Evolutionary conservation across 1,140 invertebrate genomes (phyloP).

Genomic region (Zaprionus taronus): DNA sequence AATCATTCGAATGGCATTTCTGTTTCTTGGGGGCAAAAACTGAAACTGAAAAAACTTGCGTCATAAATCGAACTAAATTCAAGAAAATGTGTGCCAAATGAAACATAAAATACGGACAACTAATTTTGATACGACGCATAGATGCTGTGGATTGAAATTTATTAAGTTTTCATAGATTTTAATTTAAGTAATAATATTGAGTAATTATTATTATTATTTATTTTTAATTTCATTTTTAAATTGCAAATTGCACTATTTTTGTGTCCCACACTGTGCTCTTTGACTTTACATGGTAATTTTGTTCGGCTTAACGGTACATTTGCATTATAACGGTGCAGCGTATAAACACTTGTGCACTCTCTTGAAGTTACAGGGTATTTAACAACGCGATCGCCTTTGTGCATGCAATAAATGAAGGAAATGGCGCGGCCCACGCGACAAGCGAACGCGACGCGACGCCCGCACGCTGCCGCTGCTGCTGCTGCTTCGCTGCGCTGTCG

Average conservation of each 20-base stretch:
- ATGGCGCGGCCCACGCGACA: conserved; percentile 51
- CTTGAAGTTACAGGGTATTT: conserved; percentile 35
- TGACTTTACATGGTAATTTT: background rate
- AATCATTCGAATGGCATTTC: conserved; percentile 41
- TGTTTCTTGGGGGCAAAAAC: conserved; percentile 26
- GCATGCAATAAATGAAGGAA: conserved; percentile 43
- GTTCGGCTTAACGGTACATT: background rate
- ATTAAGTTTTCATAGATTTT: background rate
- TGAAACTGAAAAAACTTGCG: conserved; percentile 47
- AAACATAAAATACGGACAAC: conserved; percentile 53
- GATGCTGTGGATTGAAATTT: conserved; percentile 10
- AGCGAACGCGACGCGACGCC: conserved; percentile 27
- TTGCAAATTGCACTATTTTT: background rate
- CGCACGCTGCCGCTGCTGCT: conserved; percentile 29
- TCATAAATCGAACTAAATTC: conserved; percentile 65
- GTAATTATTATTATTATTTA: background rate
- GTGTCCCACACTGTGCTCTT: background rate
- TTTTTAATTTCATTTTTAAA: background rate
- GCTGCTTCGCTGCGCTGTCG: conserved; percentile 25
- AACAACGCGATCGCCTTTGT: conserved; percentile 25
- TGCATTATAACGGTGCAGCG: background rate
- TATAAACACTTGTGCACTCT: background rate
- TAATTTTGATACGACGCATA: background rate
- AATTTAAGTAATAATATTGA: background rate
- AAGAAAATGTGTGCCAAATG: conserved; percentile 76